Base-by-base conservation (phyloP, 1,140 invertebrate genomes). In the Eurytemora carolleeae region DNA sequence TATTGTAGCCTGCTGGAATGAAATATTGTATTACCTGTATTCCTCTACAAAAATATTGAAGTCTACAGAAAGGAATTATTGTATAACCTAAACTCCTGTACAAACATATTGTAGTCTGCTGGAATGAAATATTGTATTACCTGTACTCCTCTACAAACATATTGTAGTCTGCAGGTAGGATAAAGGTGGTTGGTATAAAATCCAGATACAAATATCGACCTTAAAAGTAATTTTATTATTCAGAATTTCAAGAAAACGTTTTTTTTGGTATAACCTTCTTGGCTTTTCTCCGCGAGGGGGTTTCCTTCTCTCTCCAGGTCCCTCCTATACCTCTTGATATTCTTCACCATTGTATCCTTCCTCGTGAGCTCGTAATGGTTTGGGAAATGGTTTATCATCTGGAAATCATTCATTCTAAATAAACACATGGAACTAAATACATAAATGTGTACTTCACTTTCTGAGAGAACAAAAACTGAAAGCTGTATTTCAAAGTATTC, bases 281-380 rank as follows among this genome's bases (percentile, higher is more conserved):
- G 70, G 58, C 78, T 80, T 67, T 81, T 79, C 69, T 91, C 86
- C 0, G 88, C 89, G 53, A 95, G 69, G 0, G 83, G 80, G 74
- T 82, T 91, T 20, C 86, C 86, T 70, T 93, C 90, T 66, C 85
- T 80, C 68, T 94, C 89, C 54, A 94, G 74, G 68, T 95, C 89
- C 68, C 89, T 86, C 25, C 88, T 74, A 72, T 95, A 95, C 31
- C 90, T 75, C 71, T 94, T 95, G 58, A 96, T 91, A 71, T 96
- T 96, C 74, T 93, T 94, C 1, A 95, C 89, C 61, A 96, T 76
- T 20, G 95, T 74, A 76, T 96, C 92, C 74, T 96, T 96, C 1
- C 91, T 76, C 1, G 90, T 91, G 17, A 96, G 73, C 70, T 96
- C 91, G 68, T 94, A 94, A 72, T 96, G 89, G 74, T 91, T 96